phyloP scores from a whole-genome alignment of 2,888 invertebrate genomes.

The Pterostichus madidus region DNA sequence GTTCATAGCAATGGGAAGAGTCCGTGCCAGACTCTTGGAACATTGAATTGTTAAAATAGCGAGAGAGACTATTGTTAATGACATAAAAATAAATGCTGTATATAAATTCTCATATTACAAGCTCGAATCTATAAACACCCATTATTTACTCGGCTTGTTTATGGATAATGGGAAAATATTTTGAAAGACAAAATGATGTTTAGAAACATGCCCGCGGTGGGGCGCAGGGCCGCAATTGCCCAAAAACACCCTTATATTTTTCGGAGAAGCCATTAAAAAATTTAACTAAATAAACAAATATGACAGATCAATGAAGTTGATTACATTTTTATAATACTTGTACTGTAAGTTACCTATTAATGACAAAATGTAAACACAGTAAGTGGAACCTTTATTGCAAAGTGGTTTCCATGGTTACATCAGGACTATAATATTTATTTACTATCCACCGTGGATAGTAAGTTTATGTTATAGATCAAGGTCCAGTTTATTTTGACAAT shows the following conservation, averaged over 20 bases:
- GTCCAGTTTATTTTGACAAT: too few species aligned
- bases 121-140: conserved; percentile 63
- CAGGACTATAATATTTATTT: too few species aligned
- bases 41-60: conserved; percentile 61
- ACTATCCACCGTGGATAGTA: too few species aligned
- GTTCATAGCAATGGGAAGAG: conserved; percentile 3
- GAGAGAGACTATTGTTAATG: conserved; percentile 61
- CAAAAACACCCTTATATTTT: not conserved
- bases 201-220: conserved; percentile 57
- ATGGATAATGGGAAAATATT: conserved; percentile 67
- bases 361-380: too few species aligned
- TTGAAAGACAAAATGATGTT: conserved; percentile 67
- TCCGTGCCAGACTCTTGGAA: conserved; percentile 1
- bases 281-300: too few species aligned
- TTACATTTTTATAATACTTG: too few species aligned
- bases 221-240: conserved; percentile 41
- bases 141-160: conserved; percentile 65
- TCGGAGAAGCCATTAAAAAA: too few species aligned
- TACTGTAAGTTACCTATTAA: too few species aligned
- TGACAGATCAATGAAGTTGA: too few species aligned
- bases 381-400: too few species aligned
- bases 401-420: too few species aligned
- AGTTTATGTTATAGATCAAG: too few species aligned
- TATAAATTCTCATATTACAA: conserved; percentile 67
- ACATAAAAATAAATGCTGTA: conserved; percentile 67